Percentiles rank a stretch among this genome's conserved stretches.
These are phyloP conservation scores for Smithornis capensis DNA, from an alignment of 2,113 vertebrate genomes.

Conservation along the genomic window DNA sequence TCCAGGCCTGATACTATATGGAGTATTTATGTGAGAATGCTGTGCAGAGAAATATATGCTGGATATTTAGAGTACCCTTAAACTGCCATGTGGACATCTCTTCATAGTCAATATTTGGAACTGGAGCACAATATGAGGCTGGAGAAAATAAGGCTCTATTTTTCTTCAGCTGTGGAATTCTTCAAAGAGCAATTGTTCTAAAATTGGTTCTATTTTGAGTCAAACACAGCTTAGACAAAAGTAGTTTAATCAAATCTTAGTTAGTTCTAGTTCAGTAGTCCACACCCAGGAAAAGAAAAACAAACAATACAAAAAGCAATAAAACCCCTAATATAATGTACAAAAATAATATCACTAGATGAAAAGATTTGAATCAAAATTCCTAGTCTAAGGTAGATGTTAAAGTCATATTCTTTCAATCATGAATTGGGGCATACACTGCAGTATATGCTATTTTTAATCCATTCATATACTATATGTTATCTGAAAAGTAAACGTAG, in stretches of 20 bases:
- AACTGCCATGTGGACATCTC: neutral
- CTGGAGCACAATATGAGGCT: neutral
- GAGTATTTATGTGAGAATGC: neutral
- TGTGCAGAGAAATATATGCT: neutral
- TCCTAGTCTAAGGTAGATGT: neutral
- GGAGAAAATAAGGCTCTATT: neutral
- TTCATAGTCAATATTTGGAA: neutral
- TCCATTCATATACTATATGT: neutral
- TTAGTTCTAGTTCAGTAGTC: constrained; percentile 8
- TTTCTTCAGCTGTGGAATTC: neutral
- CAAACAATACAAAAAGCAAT: neutral
- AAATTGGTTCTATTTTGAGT: neutral
- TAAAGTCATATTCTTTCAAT: neutral
- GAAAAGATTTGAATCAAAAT: neutral
- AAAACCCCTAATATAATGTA: rapidly evolving
- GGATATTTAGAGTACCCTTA: neutral
- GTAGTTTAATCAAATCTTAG: neutral
- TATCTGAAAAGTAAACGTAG: neutral
- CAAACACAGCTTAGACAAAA: neutral
- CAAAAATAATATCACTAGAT: neutral
- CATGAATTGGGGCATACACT: neutral
- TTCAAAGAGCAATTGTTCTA: neutral
- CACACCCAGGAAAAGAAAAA: neutral
- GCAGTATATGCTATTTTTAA: neutral
- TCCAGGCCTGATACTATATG: neutral